Evolutionary conservation across 2,797 vertebrate species (phyloP).

Genomic region (Ctenochaetus hawaiiensis): DNA sequence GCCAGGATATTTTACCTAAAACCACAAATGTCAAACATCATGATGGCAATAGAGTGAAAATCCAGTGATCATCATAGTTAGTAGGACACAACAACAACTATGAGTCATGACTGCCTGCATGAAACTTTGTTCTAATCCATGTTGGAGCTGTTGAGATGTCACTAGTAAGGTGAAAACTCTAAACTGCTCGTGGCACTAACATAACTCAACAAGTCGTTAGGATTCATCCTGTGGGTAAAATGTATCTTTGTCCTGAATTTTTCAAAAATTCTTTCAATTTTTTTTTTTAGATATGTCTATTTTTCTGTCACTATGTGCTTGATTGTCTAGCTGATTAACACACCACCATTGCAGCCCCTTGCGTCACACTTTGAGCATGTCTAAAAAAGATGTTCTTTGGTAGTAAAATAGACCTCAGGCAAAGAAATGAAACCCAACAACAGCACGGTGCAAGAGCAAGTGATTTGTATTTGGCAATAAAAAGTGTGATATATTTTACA

Average conservation of each 20-base stretch:
- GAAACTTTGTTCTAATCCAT: too few relatives aligned
- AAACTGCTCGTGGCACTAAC: background rate
- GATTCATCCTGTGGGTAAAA: background rate
- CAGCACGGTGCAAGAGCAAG: background rate
- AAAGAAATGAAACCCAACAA: background rate
- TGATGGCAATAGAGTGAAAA: background rate
- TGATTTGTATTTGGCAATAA: constrained; percentile 4
- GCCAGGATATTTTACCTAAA: background rate
- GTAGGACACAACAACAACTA: background rate
- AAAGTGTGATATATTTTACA: background rate
- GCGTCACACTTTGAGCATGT: background rate
- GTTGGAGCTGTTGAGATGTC: background rate
- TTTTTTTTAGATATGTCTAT: background rate
- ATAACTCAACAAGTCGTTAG: background rate
- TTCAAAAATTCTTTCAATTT: background rate
- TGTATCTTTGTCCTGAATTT: background rate
- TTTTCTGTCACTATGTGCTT: background rate
- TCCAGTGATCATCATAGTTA: background rate
- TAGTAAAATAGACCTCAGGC: background rate
- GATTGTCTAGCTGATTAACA: background rate
- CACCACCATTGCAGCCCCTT: background rate
- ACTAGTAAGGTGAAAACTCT: background rate
- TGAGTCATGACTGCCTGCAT: background rate
- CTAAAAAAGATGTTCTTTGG: background rate
- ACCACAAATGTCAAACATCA: background rate